Base-by-base conservation (phyloP, 2,797 vertebrate species). In the Aselliscus stoliczkanus region DNA sequence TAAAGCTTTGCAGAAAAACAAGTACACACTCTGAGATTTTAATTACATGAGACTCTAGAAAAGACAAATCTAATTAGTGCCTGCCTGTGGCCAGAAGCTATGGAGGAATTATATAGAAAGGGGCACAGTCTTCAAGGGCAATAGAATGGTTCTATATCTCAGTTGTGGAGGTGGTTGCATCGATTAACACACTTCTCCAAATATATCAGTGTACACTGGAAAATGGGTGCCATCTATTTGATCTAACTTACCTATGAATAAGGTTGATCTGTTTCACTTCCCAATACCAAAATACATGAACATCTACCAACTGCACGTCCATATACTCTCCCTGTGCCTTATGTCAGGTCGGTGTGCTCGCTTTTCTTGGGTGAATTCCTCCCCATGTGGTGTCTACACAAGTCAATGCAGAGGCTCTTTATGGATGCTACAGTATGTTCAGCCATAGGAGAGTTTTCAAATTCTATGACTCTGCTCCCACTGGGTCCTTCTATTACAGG, bases 261-360 rank as follows among this genome's bases (percentile, higher is more conserved):
- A 39, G 58, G 25, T 11, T 54, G 54, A 25, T 56, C 58, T 86
- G 25, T 44, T 37, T 75, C n/a, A 89, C 47, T 65, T 52, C 20
- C 27, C 15, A 92, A 60, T n/a, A 75, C 3, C 23, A 27, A 88
- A 62, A 50, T 37, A 23, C 21, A 50, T n/a, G 67, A 17, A 58
- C 17, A n/a, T 17, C 34, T 20, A 50, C 12, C 3, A 39, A 15
- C 5, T 15, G 7, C 15, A n/a, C 4, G 18, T 21, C 15, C 0
- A 70, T 18, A 11, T 7, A 34, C 7, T 64, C 14, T 34, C 15
- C 5, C 17, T 29, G 5, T 4, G 9, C 4, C 5, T 70, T 8
- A 31, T 4, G 10, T 14, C 31, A 37, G 23, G 34, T 18, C 44
- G 62, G 15, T 27, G 8, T 14, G 23, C 29, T n/a, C 50, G 9